Conservation (phyloP, 1,140 invertebrate species). For the Heliconius himera region DNA sequence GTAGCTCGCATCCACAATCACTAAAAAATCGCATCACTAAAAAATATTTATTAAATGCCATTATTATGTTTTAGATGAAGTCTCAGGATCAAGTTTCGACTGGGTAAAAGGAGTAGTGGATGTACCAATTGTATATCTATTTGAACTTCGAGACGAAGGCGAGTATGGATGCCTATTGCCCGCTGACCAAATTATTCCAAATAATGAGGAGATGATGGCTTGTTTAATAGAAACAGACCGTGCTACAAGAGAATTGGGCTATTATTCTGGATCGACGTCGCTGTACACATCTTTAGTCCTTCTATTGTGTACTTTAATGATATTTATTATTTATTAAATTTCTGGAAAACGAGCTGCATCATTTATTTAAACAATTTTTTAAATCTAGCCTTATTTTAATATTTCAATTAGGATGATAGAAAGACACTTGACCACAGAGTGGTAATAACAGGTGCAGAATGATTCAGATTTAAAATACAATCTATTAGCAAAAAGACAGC, state of each 20-base stretch:
- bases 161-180: conserved; percentile 90
- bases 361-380: background rate
- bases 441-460: too few species aligned
- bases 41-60: background rate
- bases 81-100: conserved; percentile 86
- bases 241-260: conserved; percentile 67
- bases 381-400: background rate
- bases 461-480: too few species aligned
- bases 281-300: background rate
- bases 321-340: background rate
- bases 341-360: background rate
- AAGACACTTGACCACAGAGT: too few species aligned
- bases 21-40: too few species aligned
- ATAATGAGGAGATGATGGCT: conserved; percentile 86
- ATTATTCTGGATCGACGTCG: conserved; percentile 48
- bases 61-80: conserved; percentile 72
- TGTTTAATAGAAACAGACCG: conserved; percentile 84
- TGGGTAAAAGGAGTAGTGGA: conserved; percentile 86
- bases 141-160: conserved; percentile 84
- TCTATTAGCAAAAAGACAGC: too few species aligned
- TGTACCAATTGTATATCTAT: conserved; percentile 86
- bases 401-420: too few species aligned
- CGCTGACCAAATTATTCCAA: conserved; percentile 87
- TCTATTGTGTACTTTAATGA: background rate
- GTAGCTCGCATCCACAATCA: too few species aligned